Base-by-base conservation (phyloP, 2,888 invertebrate genomes). In the Gisinianus flammeolus region DNA sequence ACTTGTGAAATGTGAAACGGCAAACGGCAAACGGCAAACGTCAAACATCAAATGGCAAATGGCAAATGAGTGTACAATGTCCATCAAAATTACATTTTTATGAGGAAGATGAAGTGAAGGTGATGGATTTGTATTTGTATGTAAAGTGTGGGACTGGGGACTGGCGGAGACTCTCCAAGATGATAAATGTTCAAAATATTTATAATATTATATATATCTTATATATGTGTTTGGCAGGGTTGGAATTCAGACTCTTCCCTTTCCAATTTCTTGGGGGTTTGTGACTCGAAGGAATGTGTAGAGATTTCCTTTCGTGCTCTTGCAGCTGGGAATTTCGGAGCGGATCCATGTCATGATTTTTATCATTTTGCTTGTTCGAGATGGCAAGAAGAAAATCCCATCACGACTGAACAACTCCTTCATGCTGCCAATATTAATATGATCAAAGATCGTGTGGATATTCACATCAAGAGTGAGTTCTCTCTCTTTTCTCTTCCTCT, bases 331-430 rank as follows among this genome's bases (percentile, higher is more conserved):
- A 79, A 82, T 66, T 81, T 81, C 71, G 77, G 74, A 54, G 77
- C 79, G 73, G 79, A 81, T 75, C 84, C 84, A 22, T 84, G 84
- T 77, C 62, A 82, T 67, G 82, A 84, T 66, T 84, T 84, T 79
- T 83, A 81, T 79, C 74, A 81, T 56, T 83, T 80, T 77, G 81
- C 84, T 8, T 84, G 84, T 73, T 80, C 82, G 33, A 82, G 76
- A 86, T 91, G 81, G 87, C 89, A 81, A 62, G 33, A 64, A 8
- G 54, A 80, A 5, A 82, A 84, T 79, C 81, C 82, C 22, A 79
- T 83, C 67, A 74, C 70, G 68, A 76, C 80, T 58, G 83, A 82
- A 30, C 79, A 82, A 62, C 80, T 83, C 66, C 81, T 81, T 74
- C 76, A 80, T 70, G 82, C 83, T 76, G 81, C 79, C 70, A 83